Conservation (phyloP, 2,888 invertebrate genomes). For the Tridacna crocea region DNA sequence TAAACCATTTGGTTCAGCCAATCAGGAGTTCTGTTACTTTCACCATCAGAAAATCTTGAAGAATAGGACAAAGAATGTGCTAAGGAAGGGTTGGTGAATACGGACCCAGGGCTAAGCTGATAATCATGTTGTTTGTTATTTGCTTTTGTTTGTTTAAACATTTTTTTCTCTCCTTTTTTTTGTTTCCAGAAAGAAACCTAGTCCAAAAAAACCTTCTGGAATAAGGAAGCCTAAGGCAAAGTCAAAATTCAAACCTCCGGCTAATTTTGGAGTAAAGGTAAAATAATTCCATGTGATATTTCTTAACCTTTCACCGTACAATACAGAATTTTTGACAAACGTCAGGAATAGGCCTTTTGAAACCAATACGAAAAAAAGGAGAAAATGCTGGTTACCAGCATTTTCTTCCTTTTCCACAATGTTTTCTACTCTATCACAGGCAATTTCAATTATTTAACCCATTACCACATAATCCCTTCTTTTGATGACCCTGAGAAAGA, state of each 20-base stretch:
- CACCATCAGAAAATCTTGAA: too few relatives aligned
- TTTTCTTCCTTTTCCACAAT: neutral
- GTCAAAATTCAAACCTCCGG: constrained; percentile 70
- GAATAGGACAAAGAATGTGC: too few relatives aligned
- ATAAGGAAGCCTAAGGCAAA: constrained; percentile 69
- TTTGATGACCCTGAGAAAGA: too few relatives aligned
- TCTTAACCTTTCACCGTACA: neutral
- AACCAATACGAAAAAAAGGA: neutral
- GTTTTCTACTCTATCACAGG: too few relatives aligned
- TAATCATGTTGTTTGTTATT: too few relatives aligned
- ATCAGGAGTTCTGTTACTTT: too few relatives aligned
- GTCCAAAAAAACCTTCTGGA: constrained; percentile 63
- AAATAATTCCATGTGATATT: neutral
- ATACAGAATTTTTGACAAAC: neutral
- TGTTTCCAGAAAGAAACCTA: constrained; percentile 53
- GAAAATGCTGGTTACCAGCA: neutral
- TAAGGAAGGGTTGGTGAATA: too few relatives aligned
- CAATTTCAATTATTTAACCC: too few relatives aligned
- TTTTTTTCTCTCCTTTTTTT: neutral
- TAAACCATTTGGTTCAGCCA: too few relatives aligned
- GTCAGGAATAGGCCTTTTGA: neutral
- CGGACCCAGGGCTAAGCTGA: too few relatives aligned
- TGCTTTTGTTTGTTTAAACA: too few relatives aligned
- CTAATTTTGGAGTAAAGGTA: constrained; percentile 69
- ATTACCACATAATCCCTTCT: too few relatives aligned